These are phyloP conservation scores for Ochlodes sylvanus DNA, from an alignment of 2,888 invertebrate genomes.

Conservation along the genomic window DNA sequence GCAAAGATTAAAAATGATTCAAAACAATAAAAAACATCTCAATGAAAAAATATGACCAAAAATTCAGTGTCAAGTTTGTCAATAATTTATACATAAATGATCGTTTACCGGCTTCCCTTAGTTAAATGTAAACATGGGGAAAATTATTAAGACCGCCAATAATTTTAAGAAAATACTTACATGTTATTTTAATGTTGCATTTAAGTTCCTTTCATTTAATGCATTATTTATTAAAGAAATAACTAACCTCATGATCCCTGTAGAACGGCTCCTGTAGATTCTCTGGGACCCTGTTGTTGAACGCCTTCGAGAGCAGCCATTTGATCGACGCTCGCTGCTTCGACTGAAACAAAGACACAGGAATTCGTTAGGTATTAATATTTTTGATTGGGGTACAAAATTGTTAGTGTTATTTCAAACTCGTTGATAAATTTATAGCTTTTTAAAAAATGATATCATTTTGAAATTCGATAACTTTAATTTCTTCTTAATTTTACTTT, in stretches of 20 bases:
- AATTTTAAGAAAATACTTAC: no score
- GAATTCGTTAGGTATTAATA: neutral
- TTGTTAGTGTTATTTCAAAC: neutral
- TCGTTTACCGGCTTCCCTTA: slow-evolving; percentile 1
- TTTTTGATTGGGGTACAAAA: no score
- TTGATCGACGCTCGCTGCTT: slow-evolving; percentile 97
- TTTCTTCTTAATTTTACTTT: no score
- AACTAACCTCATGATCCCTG: slow-evolving; percentile 94
- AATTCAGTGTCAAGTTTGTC: neutral
- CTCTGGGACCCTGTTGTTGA: slow-evolving; percentile 96
- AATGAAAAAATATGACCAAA: neutral
- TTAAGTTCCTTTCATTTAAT: no score
- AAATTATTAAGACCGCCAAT: neutral
- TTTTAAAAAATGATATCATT: no score
- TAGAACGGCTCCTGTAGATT: slow-evolving; percentile 97
- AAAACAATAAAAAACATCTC: no score
- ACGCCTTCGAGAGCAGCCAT: slow-evolving; percentile 98
- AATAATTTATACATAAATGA: slow-evolving; percentile 4
- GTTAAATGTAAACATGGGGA: neutral
- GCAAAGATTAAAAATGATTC: no score
- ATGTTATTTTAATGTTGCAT: no score
- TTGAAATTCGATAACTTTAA: no score
- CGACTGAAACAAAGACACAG: slow-evolving; percentile 89
- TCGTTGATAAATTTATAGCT: no score
- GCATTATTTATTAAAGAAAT: neutral